Percentiles rank a stretch among this genome's conserved stretches.
These are phyloP conservation scores for Clanis bilineata DNA, from an alignment of 2,888 invertebrate species.

Conservation along the genomic window DNA sequence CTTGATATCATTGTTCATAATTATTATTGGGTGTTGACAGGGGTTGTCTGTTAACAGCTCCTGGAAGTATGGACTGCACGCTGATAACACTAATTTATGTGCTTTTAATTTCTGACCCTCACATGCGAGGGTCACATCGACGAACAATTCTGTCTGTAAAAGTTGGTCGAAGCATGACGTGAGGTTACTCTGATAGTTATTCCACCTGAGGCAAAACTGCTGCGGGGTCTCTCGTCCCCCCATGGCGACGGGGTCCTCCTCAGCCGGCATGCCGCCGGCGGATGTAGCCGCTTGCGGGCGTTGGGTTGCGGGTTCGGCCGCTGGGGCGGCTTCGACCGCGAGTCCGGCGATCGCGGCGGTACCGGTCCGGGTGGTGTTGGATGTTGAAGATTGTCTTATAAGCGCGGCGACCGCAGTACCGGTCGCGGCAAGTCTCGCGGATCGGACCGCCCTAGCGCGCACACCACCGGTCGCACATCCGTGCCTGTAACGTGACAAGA, in stretches of 20 bases:
- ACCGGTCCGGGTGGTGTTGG: background rate
- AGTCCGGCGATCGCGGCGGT: conserved; percentile 16
- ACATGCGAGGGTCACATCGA: conserved; percentile 95
- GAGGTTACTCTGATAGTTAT: conserved; percentile 95
- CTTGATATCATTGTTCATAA: conserved; percentile 94
- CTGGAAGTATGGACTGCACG: conserved; percentile 97
- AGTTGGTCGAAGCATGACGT: conserved; percentile 95
- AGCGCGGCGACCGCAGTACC: conserved; percentile 12
- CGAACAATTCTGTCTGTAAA: conserved; percentile 93
- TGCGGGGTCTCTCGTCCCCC: conserved; percentile 86
- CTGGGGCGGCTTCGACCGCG: conserved; percentile 10
- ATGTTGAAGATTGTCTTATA: background rate
- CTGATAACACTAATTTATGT: conserved; percentile 96
- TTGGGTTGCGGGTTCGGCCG: conserved; percentile 11
- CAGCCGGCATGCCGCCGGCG: conserved; percentile 63
- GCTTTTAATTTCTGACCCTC: conserved; percentile 95
- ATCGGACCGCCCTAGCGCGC: conserved; percentile 13
- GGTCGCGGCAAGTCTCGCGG: conserved; percentile 17
- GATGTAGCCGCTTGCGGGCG: background rate
- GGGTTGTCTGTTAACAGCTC: conserved; percentile 95
- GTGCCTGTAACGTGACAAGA: conserved; percentile 64
- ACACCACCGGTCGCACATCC: conserved; percentile 11
- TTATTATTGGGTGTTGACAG: conserved; percentile 96
- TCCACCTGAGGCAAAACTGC: conserved; percentile 96
- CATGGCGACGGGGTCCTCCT: conserved; percentile 75